phyloP scores from a whole-genome alignment of 2,797 vertebrate genomes.

The Sebastes vulpes region DNA sequence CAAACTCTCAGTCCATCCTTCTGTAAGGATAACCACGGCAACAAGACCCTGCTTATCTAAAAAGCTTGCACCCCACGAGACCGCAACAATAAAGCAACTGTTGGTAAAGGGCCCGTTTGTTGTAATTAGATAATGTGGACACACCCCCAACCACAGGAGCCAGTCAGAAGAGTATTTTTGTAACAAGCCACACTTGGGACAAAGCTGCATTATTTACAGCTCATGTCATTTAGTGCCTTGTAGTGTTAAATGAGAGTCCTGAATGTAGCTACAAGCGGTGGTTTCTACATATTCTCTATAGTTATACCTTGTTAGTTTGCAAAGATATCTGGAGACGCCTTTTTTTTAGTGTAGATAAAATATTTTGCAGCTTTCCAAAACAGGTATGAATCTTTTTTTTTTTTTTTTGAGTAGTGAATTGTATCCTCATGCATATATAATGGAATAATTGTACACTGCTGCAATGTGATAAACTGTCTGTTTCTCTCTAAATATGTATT shows the following conservation, averaged over 20 bases:
- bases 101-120: neutral
- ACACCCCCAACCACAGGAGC: neutral
- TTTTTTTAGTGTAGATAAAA: neutral
- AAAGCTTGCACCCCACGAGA: conserved; percentile 5
- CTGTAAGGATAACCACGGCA: conserved; percentile 13
- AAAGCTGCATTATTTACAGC: conserved; percentile 30
- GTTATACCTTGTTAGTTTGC: neutral
- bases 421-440: neutral
- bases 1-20: conserved; percentile 3
- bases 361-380: neutral
- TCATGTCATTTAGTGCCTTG: conserved; percentile 1
- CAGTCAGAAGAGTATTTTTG: conserved; percentile 3
- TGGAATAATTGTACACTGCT: neutral
- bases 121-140: conserved; percentile 26
- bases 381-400: neutral
- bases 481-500: conserved; percentile 2
- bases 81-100: conserved; percentile 20
- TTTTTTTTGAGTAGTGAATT: neutral
- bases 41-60: conserved; percentile 27
- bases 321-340: neutral
- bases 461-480: neutral
- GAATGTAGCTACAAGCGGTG: neutral
- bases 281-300: neutral
- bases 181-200: conserved; percentile 1
- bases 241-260: conserved; percentile 4